Conservation (phyloP, 2,797 vertebrate species). For the Coccyzus lansbergi region DNA sequence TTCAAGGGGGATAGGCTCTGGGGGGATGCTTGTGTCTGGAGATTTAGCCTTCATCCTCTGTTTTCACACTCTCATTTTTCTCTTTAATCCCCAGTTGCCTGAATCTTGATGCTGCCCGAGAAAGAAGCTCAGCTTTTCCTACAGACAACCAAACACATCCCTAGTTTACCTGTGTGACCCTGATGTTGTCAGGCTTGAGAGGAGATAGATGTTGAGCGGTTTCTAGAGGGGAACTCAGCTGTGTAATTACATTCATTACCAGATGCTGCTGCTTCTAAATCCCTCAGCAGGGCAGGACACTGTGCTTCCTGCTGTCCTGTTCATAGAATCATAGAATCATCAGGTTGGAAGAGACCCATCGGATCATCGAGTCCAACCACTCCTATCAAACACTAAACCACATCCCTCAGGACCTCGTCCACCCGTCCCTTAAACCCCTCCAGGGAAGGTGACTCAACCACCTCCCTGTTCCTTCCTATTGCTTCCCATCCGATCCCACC, state of each 20-base stretch:
- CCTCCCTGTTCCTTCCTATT: neutral
- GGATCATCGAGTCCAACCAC: too few relatives aligned
- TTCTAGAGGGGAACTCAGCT: neutral
- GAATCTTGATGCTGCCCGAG: neutral
- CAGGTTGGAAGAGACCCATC: too few relatives aligned
- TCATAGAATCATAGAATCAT: too few relatives aligned
- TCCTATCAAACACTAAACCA: too few relatives aligned
- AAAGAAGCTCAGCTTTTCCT: neutral
- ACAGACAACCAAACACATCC: fast-evolving
- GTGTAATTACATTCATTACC: neutral
- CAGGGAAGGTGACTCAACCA: too few relatives aligned
- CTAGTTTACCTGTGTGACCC: neutral
- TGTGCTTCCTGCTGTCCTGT: neutral
- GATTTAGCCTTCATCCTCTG: neutral
- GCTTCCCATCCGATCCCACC: neutral
- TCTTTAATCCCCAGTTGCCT: neutral
- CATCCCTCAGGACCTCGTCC: too few relatives aligned
- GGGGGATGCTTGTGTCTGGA: neutral
- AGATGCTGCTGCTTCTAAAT: neutral
- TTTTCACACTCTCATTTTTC: neutral
- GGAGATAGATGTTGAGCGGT: neutral
- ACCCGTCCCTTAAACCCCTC: too few relatives aligned
- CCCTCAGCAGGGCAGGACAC: neutral
- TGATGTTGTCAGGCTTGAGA: neutral
- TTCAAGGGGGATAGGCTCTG: neutral